Conservation (phyloP, 2,113 vertebrate genomes). For the Alectura lathami region DNA sequence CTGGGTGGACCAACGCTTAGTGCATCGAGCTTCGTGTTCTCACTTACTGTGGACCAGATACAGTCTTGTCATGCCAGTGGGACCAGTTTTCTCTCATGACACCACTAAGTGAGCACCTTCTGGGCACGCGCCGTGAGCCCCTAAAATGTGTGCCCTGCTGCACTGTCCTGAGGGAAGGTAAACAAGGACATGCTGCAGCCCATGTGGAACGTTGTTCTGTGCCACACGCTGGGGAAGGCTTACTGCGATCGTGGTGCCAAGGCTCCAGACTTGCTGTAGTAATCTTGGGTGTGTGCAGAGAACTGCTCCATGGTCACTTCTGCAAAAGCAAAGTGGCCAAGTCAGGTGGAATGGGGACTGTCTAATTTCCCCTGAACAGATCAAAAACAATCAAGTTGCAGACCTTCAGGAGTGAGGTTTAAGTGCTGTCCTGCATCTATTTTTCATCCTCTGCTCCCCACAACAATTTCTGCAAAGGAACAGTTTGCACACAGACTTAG, state of each 20-base stretch:
- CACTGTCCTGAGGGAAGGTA: background rate
- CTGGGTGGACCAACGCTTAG: background rate
- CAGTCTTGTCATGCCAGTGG: background rate
- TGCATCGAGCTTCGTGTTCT: background rate
- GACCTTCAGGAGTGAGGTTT: background rate
- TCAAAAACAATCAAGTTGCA: background rate
- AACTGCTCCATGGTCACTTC: background rate
- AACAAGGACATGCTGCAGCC: background rate
- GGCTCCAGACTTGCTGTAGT: background rate
- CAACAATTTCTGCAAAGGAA: background rate
- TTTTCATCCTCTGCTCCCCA: background rate
- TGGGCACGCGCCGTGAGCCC: accelerated
- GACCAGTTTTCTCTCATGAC: background rate
- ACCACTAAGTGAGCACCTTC: background rate
- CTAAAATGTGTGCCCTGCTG: background rate
- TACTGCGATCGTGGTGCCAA: background rate
- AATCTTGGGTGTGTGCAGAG: background rate
- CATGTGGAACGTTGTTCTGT: background rate
- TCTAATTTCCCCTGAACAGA: background rate
- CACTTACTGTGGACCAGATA: background rate
- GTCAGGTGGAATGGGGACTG: background rate
- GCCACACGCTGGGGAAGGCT: background rate
- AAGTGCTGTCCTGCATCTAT: background rate
- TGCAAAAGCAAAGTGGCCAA: background rate
- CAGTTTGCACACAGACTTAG: background rate